Evolutionary conservation across 2,113 vertebrate genomes (phyloP).

Genomic region (Poicephalus gulielmi): DNA sequence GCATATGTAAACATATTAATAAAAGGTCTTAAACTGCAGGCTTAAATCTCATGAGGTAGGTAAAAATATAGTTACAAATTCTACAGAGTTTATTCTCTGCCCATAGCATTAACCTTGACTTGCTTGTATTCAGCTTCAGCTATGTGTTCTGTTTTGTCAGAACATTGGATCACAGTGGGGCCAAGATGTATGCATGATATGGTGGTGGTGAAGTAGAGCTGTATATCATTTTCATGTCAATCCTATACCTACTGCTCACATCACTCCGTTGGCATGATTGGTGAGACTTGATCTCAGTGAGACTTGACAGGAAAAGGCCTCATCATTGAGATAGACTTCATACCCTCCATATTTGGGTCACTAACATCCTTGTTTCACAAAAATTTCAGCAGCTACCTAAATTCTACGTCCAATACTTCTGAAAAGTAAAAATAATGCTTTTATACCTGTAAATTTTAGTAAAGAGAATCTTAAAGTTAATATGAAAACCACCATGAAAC

Average conservation of each 20-base stretch:
- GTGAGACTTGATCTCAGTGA: neutral
- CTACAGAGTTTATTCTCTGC: neutral
- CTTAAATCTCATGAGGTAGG: neutral
- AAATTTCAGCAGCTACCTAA: neutral
- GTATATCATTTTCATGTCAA: neutral
- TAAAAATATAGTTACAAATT: neutral
- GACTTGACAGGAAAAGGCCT: neutral
- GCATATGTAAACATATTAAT: neutral
- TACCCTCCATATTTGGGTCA: neutral
- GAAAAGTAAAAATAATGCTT: neutral
- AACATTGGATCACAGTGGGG: neutral
- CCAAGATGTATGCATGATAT: neutral
- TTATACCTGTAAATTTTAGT: neutral
- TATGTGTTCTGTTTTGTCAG: neutral
- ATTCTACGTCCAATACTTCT: neutral
- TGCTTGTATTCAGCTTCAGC: neutral
- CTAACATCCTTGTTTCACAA: neutral
- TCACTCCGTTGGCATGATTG: neutral
- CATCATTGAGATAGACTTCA: neutral
- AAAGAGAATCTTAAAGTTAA: neutral
- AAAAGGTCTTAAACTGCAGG: neutral
- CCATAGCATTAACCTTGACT: neutral
- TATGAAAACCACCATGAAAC: conserved; percentile 33
- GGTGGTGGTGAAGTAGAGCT: neutral
- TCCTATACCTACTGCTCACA: neutral